A percentile compares a stretch with the other conserved stretches of the same genome.
Conservation (phyloP, 2,113 vertebrate species). For the Marmota monax region DNA sequence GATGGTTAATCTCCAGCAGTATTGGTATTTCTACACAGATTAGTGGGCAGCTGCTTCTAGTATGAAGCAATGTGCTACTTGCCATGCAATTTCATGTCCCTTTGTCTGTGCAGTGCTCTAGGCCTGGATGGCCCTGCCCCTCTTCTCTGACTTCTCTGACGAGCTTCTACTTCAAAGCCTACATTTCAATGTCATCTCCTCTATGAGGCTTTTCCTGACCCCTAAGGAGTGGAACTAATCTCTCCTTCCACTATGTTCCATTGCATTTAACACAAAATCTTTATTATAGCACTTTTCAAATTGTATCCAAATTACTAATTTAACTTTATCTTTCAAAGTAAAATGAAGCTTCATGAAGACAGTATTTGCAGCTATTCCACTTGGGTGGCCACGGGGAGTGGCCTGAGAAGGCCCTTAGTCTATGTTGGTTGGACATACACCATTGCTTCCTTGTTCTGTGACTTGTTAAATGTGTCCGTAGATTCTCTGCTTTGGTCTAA, state of each 20-base stretch:
- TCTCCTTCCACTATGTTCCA: background rate
- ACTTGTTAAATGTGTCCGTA: background rate
- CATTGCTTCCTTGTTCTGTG: background rate
- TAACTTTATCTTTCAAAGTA: slow-evolving; percentile 9
- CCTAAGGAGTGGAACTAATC: background rate
- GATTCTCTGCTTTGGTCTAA: background rate
- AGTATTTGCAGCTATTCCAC: background rate
- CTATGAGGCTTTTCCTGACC: background rate
- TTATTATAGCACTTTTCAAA: background rate
- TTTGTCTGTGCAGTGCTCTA: background rate
- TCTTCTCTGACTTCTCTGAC: background rate
- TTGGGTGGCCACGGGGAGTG: background rate
- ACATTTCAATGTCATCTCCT: background rate
- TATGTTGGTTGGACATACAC: background rate
- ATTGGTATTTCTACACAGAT: slow-evolving; percentile 49
- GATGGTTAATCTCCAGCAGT: slow-evolving; percentile 63
- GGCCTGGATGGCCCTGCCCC: background rate
- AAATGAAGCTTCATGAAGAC: background rate
- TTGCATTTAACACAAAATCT: background rate
- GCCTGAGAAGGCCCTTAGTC: background rate
- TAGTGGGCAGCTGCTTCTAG: slow-evolving; percentile 65
- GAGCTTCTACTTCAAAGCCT: background rate
- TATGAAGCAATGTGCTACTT: slow-evolving; percentile 21
- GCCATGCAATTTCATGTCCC: slow-evolving; percentile 10
- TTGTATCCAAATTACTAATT: background rate